Conservation (phyloP, 2,113 vertebrate genomes). For the Gallinago jamesoni region DNA sequence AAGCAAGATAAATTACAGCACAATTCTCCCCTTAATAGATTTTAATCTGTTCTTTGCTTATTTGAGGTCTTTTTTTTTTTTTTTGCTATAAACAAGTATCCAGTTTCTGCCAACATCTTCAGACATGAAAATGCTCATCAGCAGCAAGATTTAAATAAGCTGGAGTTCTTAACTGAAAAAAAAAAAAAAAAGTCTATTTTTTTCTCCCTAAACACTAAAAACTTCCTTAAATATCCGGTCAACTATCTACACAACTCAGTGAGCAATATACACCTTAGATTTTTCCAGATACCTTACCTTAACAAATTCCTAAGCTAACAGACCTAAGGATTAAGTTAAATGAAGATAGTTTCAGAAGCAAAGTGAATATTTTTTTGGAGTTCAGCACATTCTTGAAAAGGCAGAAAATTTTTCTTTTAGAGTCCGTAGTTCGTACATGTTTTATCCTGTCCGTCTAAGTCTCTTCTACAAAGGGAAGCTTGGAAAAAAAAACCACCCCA, state of each 20-base stretch:
- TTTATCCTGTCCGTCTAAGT: background rate
- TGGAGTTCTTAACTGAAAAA: background rate
- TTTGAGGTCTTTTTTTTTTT: background rate
- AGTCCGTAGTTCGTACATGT: background rate
- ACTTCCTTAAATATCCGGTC: background rate
- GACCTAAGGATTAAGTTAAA: background rate
- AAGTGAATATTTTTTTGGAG: background rate
- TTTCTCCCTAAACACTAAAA: background rate
- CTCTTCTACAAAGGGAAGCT: background rate
- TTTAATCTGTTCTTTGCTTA: background rate
- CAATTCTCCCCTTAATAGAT: background rate
- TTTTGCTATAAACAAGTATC: background rate
- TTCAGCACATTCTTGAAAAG: background rate
- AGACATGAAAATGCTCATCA: background rate
- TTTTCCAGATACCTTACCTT: background rate
- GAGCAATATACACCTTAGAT: background rate
- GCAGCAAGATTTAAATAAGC: background rate
- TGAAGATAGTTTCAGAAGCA: background rate
- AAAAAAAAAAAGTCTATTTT: background rate
- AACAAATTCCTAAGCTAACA: background rate
- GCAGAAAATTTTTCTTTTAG: background rate
- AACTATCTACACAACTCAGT: background rate
- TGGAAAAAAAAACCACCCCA: background rate
- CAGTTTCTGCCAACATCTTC: background rate
- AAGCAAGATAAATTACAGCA: background rate